Evolutionary conservation across 2,888 invertebrate species (phyloP), one percentile per base, ranked within the genome.

Genomic region (Eueremaeus valkanovi): DNA sequence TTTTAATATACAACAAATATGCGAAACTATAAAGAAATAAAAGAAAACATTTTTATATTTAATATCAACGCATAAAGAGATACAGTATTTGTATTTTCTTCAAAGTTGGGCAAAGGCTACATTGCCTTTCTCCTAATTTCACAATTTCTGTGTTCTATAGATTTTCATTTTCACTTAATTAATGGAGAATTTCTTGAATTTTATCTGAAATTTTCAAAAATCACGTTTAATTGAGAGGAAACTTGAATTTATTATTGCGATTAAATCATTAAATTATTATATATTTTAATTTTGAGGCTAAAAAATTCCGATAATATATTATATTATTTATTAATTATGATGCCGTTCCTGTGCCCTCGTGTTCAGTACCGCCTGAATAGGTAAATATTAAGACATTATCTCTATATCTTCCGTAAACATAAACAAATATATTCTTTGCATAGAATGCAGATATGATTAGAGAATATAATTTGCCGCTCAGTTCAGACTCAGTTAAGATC

Each of bases 321-420:
- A 31, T 61, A 61, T 61, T 18, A 31, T 29, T 3, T 66, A 66
- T 66, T 66, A 66, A 66, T 66, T 66, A 36, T 36, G 40, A 36
- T 36, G 36, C 5, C 61, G 9, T 45, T 18, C 36, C 55, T 55
- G 29, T 24, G n/a, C 55, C 61, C 5, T 1, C 66, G 66, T 66
- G 66, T 66, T 66, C 18, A 9, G 66, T 18, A 66, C 66, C 66
- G 66, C 66, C 66, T 66, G 36, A 66, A 18, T 36, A 9, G 8
- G 40, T n/a, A 66, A 66, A 66, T 66, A 66, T 66, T 36, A 36
- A 66, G 66, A 66, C 66, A 66, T 66, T 36, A 66, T 66, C 66
- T 33, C 21, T 66, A 36, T 21, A 66, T 66, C 66, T 66, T 66
- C 40, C n/a, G 66, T 36, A 66, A 66, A 66, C n/a, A 40, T 36